Conservation (phyloP, 2,888 invertebrate genomes). For the Portevinia maculata region DNA sequence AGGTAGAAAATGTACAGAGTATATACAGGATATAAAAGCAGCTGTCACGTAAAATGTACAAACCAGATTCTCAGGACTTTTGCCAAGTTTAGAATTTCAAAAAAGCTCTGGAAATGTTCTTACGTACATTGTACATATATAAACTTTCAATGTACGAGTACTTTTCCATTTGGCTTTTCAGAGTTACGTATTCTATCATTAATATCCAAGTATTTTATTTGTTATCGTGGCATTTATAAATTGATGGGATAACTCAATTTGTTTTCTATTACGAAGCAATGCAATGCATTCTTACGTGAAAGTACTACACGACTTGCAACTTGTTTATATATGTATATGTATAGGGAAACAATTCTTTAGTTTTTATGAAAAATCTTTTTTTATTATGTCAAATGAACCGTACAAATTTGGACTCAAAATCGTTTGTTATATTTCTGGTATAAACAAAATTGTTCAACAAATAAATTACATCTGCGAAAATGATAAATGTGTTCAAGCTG, state of each 20-base stretch:
- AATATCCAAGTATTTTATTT: conserved; percentile 4
- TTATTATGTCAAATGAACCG: conserved; percentile 20
- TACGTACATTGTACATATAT: too few relatives aligned
- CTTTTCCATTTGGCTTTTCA: background rate
- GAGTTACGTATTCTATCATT: conserved; percentile 1
- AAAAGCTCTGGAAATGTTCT: too few relatives aligned
- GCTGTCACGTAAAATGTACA: conserved; percentile 9
- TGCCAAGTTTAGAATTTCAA: conserved; percentile 4
- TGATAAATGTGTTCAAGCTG: too few relatives aligned
- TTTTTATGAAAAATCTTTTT: conserved; percentile 11
- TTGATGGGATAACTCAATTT: conserved; percentile 23
- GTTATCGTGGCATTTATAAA: conserved; percentile 23
- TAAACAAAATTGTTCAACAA: background rate
- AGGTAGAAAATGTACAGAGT: conserved; percentile 5
- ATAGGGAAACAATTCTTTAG: background rate
- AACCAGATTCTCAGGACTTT: conserved; percentile 4
- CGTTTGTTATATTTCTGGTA: conserved; percentile 4
- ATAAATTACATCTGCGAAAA: conserved; percentile 13
- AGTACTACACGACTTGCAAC: conserved; percentile 5
- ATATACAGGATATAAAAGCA: conserved; percentile 3
- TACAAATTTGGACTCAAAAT: conserved; percentile 10
- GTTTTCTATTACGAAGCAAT: conserved; percentile 6
- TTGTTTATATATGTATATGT: background rate
- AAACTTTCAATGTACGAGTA: background rate
- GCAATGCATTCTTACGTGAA: conserved; percentile 3